These are phyloP conservation scores for Drosophila seguyi DNA, from an alignment of 1,140 invertebrate genomes.

Conservation along the genomic window DNA sequence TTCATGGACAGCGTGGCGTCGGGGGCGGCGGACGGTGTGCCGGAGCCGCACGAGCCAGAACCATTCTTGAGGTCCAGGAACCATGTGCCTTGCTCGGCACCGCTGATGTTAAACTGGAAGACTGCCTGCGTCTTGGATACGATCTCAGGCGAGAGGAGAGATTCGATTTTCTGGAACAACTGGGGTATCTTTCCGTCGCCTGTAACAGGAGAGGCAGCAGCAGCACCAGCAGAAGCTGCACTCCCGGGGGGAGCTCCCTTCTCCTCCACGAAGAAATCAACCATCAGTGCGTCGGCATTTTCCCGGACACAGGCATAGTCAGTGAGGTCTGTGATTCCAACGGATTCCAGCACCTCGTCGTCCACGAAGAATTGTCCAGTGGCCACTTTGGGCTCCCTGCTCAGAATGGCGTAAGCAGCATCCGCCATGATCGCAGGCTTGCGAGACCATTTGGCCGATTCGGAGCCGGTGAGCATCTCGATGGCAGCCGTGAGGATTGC, in stretches of 20 bases:
- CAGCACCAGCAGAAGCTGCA: no score
- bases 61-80: constrained; percentile 96
- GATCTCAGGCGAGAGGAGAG: constrained; percentile 90
- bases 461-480: constrained; percentile 95
- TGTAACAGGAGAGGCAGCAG: no score
- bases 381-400: constrained; percentile 89
- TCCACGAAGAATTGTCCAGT: constrained; percentile 98
- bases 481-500: constrained; percentile 98
- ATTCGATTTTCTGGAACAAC: constrained; percentile 77
- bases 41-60: constrained; percentile 91
- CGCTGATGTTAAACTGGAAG: constrained; percentile 95
- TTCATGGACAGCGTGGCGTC: constrained; percentile 96
- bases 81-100: constrained; percentile 93
- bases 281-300: constrained; percentile 90
- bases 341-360: constrained; percentile 93
- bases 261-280: constrained; percentile 95
- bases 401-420: constrained; percentile 96
- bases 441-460: constrained; percentile 88
- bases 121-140: constrained; percentile 93
- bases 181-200: constrained; percentile 55
- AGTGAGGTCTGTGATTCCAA: constrained; percentile 93
- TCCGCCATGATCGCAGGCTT: constrained; percentile 98
- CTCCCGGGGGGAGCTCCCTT: constrained; percentile 56
- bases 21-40: constrained; percentile 89
- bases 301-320: constrained; percentile 94